Evolutionary conservation across 2,113 vertebrate species (phyloP).

Genomic region (Sminthopsis crassicaudata): DNA sequence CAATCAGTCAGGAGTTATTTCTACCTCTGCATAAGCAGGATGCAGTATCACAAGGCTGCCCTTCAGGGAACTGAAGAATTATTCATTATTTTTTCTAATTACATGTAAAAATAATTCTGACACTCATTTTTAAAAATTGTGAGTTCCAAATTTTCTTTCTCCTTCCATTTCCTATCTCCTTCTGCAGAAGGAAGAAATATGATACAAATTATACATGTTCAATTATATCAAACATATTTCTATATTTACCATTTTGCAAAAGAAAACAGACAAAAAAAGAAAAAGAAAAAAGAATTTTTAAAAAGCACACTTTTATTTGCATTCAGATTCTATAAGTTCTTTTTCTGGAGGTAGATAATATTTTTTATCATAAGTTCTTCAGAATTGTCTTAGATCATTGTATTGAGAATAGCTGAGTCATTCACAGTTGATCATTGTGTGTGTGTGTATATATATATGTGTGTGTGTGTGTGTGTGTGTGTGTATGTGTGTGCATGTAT

Average conservation of each 20-base stretch:
- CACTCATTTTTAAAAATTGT: neutral
- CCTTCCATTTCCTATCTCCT: neutral
- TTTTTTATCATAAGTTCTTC: neutral
- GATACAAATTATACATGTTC: neutral
- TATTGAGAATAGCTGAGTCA: neutral
- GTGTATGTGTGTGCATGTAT: too few relatives aligned
- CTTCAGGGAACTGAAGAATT: neutral
- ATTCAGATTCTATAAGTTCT: neutral
- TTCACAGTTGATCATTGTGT: neutral
- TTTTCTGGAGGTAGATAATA: neutral
- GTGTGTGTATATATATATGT: too few relatives aligned
- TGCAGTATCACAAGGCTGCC: neutral
- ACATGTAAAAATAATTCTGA: neutral
- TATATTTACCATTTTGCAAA: neutral
- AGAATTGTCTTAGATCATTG: neutral
- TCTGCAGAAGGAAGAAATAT: neutral
- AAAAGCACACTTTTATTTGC: neutral
- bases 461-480: too few relatives aligned
- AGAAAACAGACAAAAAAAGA: neutral
- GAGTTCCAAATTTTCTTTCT: neutral
- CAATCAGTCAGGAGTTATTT: neutral
- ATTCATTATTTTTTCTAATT: neutral
- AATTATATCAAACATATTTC: neutral
- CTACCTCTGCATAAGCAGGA: neutral
- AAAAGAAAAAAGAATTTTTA: neutral